Evolutionary conservation across 2,113 vertebrate genomes (phyloP).

Genomic region (Labeo catla): DNA sequence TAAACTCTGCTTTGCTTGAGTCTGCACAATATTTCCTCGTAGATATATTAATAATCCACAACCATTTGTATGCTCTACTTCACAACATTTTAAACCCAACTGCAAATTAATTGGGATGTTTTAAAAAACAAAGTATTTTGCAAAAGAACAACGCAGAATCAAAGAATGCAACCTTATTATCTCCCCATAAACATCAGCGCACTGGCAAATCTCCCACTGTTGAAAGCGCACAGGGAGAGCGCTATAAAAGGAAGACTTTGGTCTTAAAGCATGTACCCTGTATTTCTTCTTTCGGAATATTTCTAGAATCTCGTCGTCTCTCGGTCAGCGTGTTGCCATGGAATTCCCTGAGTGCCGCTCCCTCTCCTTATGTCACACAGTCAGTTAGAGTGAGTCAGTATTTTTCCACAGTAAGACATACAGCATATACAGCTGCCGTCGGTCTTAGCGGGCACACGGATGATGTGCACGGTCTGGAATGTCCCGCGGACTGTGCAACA

Average conservation of each 20-base stretch:
- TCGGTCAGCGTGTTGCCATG: conserved; percentile 2
- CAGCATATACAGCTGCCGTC: conserved; percentile 7
- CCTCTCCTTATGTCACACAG: not conserved
- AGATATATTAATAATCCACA: conserved; percentile 41
- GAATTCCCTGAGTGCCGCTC: conserved; percentile 30
- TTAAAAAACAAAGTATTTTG: not conserved
- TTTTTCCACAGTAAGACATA: conserved; percentile 25
- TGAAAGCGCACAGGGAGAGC: not conserved
- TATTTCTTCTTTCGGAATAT: conserved; percentile 26
- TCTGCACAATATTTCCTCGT: conserved; percentile 8
- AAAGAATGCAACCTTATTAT: conserved; percentile 17
- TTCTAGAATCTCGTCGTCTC: conserved; percentile 21
- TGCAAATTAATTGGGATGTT: not conserved
- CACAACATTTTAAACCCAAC: not conserved
- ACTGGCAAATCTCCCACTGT: not conserved
- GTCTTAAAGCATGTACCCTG: conserved; percentile 1
- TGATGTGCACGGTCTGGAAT: conserved; percentile 25
- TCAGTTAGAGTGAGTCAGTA: conserved; percentile 34
- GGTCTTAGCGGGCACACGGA: not conserved
- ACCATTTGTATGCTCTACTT: conserved; percentile 12
- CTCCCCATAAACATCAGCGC: not conserved
- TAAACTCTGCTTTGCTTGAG: not conserved
- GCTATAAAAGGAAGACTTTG: conserved; percentile 9
- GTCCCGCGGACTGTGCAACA: not conserved
- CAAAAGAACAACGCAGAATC: not conserved